Base-by-base conservation (phyloP, 2,888 invertebrate species). In the Limnephilus auricula region DNA sequence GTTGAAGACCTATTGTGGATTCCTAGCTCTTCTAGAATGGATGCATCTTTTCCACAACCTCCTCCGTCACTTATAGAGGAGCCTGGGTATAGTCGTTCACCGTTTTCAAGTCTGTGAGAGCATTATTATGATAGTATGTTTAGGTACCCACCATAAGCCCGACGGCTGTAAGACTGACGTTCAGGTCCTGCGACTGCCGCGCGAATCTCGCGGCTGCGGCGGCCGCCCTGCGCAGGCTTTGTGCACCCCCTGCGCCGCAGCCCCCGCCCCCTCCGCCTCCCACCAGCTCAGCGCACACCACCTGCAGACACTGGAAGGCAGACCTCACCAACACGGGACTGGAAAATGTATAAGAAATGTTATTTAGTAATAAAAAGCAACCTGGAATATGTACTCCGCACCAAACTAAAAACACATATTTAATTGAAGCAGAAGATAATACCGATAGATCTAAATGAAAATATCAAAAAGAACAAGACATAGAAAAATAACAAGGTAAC, bases 191-290 rank as follows among this genome's bases (percentile, higher is more conserved):
- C 82, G 98, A 98, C 96, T 99, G 99, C 30, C 98, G 97, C 32
- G 99, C 99, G 96, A 99, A 99, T 94, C 98, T 98, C 0, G 99
- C 98, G 6, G 99, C 99, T 0, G 99, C 98, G 93, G 98, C 98
- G 31, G 99, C 98, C 94, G 98, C 99, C 88, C 98, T 96, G 40
- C 98, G 98, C 93, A 99, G 96, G 95, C 99, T 99, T 93, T 98
- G 96, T 95, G 98, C 98, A 0, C 99, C 99, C 95, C 99, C 98
- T 89, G 98, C 97, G 79, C 95, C 96, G 89, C 98, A 97, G 25
- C 92, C 92, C 2, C 92, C 93, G 3, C 91, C 92, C 9, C 92
- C 92, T 30, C 90, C 93, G 25, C 93, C 93, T 45, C 98, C 98
- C 93, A 99, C 96, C 95, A 99, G 98, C 95, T 99, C 99, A 0